Conservation (phyloP, 2,797 vertebrate species). For the Sebastes vulpes region DNA sequence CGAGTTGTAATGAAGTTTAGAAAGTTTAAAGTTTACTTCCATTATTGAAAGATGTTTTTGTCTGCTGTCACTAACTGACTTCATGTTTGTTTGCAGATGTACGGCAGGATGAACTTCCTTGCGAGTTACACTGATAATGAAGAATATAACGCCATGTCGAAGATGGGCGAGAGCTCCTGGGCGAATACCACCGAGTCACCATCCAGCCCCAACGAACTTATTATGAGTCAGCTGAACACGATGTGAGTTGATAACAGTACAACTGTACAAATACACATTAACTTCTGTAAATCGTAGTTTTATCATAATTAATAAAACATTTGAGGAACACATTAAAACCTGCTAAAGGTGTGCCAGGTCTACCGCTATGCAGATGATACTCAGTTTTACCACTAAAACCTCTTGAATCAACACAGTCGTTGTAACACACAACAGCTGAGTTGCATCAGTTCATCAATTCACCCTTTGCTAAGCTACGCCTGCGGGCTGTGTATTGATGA, state of each 20-base stretch:
- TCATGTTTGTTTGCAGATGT: conserved; percentile 21
- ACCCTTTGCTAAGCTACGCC: not conserved
- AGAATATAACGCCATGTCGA: not conserved
- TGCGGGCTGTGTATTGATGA: not conserved
- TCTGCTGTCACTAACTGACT: not conserved
- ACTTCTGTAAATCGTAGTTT: not conserved
- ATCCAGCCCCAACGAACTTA: rapidly evolving
- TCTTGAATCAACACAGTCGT: too few relatives aligned
- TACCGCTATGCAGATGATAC: not conserved
- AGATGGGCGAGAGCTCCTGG: not conserved
- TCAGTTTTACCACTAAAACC: not conserved
- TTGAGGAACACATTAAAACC: too few relatives aligned
- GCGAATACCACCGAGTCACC: rapidly evolving
- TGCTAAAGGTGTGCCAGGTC: not conserved
- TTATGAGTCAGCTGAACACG: not conserved
- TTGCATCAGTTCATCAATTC: not conserved
- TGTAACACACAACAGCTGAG: not conserved
- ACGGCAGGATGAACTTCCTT: not conserved
- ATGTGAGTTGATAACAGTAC: conserved; percentile 38
- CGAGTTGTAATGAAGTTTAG: too few relatives aligned
- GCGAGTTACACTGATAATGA: not conserved
- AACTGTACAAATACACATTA: not conserved
- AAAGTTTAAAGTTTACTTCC: too few relatives aligned
- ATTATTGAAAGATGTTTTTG: not conserved
- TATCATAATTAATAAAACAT: too few relatives aligned